Percentiles rank a stretch among this genome's conserved stretches.
Evolutionary conservation across 2,888 invertebrate species (phyloP).

Genomic region (Rugalucina vietnamica): DNA sequence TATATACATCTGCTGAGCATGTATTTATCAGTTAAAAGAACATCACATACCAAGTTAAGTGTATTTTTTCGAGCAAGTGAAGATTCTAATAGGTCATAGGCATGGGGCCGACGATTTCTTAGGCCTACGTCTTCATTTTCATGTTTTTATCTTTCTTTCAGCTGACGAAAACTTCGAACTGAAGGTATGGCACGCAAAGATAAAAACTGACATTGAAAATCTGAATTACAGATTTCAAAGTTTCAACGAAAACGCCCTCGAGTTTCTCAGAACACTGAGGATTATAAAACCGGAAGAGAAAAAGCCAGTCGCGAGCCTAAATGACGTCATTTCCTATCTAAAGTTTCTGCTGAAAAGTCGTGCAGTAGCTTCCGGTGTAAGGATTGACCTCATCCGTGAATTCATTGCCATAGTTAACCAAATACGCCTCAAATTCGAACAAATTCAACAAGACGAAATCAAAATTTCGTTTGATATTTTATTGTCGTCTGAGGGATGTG

Average conservation of each 20-base stretch:
- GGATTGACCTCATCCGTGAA: conserved; percentile 64
- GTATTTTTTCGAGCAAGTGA: no score
- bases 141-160: background rate
- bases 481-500: conserved; percentile 44
- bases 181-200: conserved; percentile 32
- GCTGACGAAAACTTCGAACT: conserved; percentile 39
- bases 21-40: no score
- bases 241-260: conserved; percentile 52
- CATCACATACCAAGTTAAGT: no score
- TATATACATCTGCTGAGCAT: no score
- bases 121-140: no score
- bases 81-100: no score
- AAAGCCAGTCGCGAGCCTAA: conserved; percentile 43
- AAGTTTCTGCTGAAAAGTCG: conserved; percentile 48
- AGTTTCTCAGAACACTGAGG: conserved; percentile 62
- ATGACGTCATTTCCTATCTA: conserved; percentile 59
- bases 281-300: conserved; percentile 59
- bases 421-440: conserved; percentile 58
- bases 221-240: conserved; percentile 46
- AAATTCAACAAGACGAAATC: conserved; percentile 52
- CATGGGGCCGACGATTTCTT: no score
- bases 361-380: conserved; percentile 54
- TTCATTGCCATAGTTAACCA: conserved; percentile 66
- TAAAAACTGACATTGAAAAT: conserved; percentile 37
- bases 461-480: conserved; percentile 40